Percentiles rank a stretch among this genome's conserved stretches.
These are phyloP conservation scores for Polydrusus pterygomalis DNA, from an alignment of 2,888 invertebrate genomes.

Conservation along the genomic window DNA sequence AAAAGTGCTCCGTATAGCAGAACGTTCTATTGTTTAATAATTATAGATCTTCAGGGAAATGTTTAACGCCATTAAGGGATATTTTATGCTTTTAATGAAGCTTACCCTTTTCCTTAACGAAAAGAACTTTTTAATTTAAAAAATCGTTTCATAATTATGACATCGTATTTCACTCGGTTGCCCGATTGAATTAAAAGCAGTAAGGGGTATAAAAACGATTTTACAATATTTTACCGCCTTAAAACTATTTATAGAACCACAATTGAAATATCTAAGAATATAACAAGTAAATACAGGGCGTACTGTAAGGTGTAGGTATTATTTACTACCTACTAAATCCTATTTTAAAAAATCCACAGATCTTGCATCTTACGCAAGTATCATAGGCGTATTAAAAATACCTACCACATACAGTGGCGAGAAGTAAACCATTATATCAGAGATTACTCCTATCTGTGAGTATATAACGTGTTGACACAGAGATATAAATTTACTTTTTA, in stretches of 20 bases:
- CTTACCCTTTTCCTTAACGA: slow-evolving; percentile 13
- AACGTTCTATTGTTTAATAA: slow-evolving; percentile 23
- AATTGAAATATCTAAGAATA: too few relatives aligned
- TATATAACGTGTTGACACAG: too few relatives aligned
- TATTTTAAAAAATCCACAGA: too few relatives aligned
- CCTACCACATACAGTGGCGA: too few relatives aligned
- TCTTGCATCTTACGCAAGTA: too few relatives aligned
- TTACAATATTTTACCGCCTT: neutral
- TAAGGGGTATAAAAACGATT: neutral
- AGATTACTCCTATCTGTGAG: too few relatives aligned
- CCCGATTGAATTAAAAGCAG: neutral
- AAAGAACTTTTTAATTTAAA: slow-evolving; percentile 43
- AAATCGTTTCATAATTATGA: slow-evolving; percentile 39
- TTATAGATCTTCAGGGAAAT: slow-evolving; percentile 29
- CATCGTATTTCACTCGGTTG: slow-evolving; percentile 13
- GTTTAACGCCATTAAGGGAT: slow-evolving; percentile 38
- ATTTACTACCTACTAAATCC: too few relatives aligned
- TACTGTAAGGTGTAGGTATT: too few relatives aligned
- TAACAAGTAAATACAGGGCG: too few relatives aligned
- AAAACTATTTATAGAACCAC: neutral
- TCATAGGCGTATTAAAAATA: too few relatives aligned
- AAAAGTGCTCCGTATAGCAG: neutral
- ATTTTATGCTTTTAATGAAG: slow-evolving; percentile 38
- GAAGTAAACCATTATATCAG: too few relatives aligned
- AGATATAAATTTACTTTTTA: too few relatives aligned